A percentile compares a stretch with the other conserved stretches of the same genome.
phyloP scores from a whole-genome alignment of 2,888 invertebrate genomes.

The Melanargia galathea region DNA sequence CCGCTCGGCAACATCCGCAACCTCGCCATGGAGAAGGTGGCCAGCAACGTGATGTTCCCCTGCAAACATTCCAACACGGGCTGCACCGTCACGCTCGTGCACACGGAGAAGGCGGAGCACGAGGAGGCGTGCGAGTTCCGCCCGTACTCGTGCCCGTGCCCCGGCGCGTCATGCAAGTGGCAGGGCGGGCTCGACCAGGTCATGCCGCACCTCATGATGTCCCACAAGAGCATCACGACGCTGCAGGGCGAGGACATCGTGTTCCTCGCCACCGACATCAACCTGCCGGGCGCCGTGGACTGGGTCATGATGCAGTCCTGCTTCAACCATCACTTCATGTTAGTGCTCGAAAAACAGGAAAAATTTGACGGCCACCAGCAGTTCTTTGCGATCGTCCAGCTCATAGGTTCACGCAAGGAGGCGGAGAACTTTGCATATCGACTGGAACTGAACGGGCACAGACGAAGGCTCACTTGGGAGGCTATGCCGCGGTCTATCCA shows the following conservation, averaged over 20 bases:
- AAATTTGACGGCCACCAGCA: slow-evolving; percentile 98
- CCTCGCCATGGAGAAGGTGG: slow-evolving; percentile 99
- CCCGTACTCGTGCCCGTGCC: slow-evolving; percentile 99
- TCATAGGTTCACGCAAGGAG: slow-evolving; percentile 99
- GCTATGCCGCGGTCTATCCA: slow-evolving; percentile 99
- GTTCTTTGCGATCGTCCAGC: slow-evolving; percentile 98
- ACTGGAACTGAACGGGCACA: slow-evolving; percentile 97
- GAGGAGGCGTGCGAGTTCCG: slow-evolving; percentile 99
- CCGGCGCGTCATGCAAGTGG: slow-evolving; percentile 99
- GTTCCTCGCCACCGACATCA: slow-evolving; percentile 99
- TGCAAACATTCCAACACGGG: slow-evolving; percentile 99
- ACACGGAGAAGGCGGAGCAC: slow-evolving; percentile 99
- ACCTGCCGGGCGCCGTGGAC: slow-evolving; percentile 99
- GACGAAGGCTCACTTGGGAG: slow-evolving; percentile 98
- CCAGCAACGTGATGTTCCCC: slow-evolving; percentile 98
- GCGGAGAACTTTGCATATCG: slow-evolving; percentile 99
- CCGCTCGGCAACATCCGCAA: slow-evolving; percentile 98
- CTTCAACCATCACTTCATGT: slow-evolving; percentile 99
- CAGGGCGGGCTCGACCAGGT: slow-evolving; percentile 98
- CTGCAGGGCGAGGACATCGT: slow-evolving; percentile 99
- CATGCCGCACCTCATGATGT: slow-evolving; percentile 98
- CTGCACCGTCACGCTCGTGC: slow-evolving; percentile 94
- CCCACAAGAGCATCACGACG: slow-evolving; percentile 99
- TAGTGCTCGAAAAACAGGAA: slow-evolving; percentile 99
- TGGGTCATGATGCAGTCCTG: slow-evolving; percentile 99